Evolutionary conservation across 2,888 invertebrate species (phyloP).

Genomic region (Osmoderma eremita): DNA sequence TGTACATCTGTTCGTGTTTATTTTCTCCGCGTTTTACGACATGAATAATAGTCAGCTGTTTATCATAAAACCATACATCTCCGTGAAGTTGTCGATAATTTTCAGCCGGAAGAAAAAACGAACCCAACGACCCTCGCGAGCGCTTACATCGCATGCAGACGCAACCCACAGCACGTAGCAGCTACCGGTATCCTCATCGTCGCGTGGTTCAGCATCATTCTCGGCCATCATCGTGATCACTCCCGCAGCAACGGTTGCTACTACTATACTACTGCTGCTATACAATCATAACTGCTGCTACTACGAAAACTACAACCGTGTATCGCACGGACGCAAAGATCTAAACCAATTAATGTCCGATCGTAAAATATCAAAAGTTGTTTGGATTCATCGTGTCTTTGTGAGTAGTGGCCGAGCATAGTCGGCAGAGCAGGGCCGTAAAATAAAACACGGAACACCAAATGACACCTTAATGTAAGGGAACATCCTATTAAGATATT

Average conservation of each 20-base stretch:
- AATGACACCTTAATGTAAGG: slow-evolving; percentile 37
- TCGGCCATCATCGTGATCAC: no score
- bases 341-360: slow-evolving; percentile 36
- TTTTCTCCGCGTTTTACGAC: slow-evolving; percentile 21
- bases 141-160: slow-evolving; percentile 1
- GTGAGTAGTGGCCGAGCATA: slow-evolving; percentile 23
- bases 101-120: slow-evolving; percentile 20
- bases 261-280: no score
- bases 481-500: slow-evolving; percentile 38
- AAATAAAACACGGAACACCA: slow-evolving; percentile 30
- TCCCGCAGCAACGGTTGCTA: no score
- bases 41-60: slow-evolving; percentile 25
- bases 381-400: slow-evolving; percentile 33
- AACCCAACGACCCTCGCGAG: not conserved
- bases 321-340: slow-evolving; percentile 22
- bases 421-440: slow-evolving; percentile 27
- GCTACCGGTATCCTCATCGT: not conserved
- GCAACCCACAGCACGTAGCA: slow-evolving; percentile 26
- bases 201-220: no score
- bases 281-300: no score
- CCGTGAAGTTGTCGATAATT: slow-evolving; percentile 20
- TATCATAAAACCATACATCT: slow-evolving; percentile 22
- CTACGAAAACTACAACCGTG: not conserved
- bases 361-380: slow-evolving; percentile 36
- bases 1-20: slow-evolving; percentile 25